Conservation (phyloP, 2,113 vertebrate genomes). For the Sclerurus mexicanus region DNA sequence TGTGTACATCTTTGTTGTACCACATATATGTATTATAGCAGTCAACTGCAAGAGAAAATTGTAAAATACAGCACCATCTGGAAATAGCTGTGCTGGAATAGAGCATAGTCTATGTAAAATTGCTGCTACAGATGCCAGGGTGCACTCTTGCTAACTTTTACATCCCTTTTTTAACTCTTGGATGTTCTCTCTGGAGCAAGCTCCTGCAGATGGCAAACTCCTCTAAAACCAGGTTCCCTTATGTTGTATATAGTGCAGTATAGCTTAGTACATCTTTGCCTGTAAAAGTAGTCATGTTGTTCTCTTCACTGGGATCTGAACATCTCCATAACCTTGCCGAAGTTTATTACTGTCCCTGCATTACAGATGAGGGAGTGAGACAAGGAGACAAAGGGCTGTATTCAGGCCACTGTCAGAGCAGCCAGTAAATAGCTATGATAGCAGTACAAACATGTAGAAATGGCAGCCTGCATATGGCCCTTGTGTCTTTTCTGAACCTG, state of each 20-base stretch:
- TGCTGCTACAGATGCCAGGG: not conserved
- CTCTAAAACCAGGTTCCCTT: not conserved
- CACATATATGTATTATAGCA: not conserved
- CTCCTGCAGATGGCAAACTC: not conserved
- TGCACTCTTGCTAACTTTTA: not conserved
- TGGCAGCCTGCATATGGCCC: not conserved
- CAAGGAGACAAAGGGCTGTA: not conserved
- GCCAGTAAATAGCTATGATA: not conserved
- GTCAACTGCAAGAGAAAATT: not conserved
- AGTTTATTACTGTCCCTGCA: not conserved
- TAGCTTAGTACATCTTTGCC: not conserved
- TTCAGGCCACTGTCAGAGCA: not conserved
- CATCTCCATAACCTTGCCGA: not conserved
- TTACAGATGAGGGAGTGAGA: not conserved
- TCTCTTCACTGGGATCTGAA: not conserved
- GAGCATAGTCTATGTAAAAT: not conserved
- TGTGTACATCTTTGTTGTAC: not conserved
- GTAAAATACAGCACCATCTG: conserved; percentile 1
- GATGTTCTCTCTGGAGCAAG: not conserved
- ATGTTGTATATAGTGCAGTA: not conserved
- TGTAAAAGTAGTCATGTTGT: not conserved
- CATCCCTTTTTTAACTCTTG: not conserved
- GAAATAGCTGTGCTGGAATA: not conserved
- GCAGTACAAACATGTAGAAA: fast-evolving
- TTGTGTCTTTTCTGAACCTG: not conserved